Conservation (phyloP, 2,797 vertebrate genomes). For the Margarornis squamiger region DNA sequence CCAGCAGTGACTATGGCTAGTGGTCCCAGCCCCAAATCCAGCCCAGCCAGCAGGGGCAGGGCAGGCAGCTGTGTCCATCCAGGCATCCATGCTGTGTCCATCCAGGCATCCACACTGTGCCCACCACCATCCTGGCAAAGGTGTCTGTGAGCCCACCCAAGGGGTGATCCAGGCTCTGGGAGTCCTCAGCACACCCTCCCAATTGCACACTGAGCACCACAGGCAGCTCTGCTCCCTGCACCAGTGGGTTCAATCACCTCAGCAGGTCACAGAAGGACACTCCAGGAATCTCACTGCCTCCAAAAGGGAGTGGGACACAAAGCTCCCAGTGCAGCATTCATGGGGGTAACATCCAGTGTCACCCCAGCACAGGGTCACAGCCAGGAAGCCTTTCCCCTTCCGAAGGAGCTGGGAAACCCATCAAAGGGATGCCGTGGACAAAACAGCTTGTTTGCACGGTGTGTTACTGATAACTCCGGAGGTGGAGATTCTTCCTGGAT, state of each 20-base stretch:
- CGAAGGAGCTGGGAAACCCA: neutral
- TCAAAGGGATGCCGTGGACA: accelerated
- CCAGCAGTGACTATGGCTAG: neutral
- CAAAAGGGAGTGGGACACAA: neutral
- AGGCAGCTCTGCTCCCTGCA: neutral
- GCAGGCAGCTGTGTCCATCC: neutral
- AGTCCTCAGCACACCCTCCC: neutral
- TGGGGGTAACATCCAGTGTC: neutral
- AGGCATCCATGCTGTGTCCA: neutral
- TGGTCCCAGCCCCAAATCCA: neutral
- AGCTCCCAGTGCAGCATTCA: neutral
- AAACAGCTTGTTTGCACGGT: accelerated
- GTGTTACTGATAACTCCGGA: accelerated
- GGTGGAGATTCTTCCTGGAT: neutral
- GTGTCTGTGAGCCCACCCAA: neutral
- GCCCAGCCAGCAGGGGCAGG: neutral
- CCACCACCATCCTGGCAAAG: neutral
- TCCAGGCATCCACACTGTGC: neutral
- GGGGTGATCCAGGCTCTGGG: neutral
- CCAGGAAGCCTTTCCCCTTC: neutral
- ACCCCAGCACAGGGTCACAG: accelerated
- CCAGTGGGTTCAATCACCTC: neutral
- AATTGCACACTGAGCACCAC: accelerated
- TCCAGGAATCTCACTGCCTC: neutral
- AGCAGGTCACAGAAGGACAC: neutral